These are phyloP conservation scores for Poeciliopsis paucimaculata DNA, from an alignment of 2,797 vertebrate genomes.

Conservation along the genomic window DNA sequence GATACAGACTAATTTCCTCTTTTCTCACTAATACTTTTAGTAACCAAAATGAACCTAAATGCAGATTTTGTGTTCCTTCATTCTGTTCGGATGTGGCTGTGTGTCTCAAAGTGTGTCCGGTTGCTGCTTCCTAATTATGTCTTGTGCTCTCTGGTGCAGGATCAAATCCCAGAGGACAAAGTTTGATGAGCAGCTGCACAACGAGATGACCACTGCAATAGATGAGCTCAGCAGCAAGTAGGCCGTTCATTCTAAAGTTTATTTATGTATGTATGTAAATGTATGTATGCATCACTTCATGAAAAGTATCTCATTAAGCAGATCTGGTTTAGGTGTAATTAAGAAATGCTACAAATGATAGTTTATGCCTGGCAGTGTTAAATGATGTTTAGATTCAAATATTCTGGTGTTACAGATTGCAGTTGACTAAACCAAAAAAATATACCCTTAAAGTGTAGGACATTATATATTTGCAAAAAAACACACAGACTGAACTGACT, in stretches of 20 bases:
- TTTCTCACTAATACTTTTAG: constrained; percentile 67
- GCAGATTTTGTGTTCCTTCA: constrained; percentile 56
- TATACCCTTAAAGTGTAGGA: background rate
- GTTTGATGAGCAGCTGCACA: constrained; percentile 92
- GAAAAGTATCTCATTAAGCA: background rate
- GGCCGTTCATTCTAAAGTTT: constrained; percentile 33
- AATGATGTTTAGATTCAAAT: background rate
- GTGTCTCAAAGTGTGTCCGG: constrained; percentile 19
- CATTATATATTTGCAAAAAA: background rate
- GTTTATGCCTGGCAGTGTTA: background rate
- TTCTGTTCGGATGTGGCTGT: constrained; percentile 34
- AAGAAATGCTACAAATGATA: background rate
- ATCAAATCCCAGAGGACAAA: constrained; percentile 92
- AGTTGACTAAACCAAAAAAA: background rate
- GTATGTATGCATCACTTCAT: background rate
- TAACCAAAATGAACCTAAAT: constrained; percentile 57
- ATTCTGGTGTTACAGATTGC: background rate
- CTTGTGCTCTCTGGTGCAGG: constrained; percentile 75
- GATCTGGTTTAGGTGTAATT: background rate
- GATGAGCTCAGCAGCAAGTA: constrained; percentile 94
- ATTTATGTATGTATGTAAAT: constrained; percentile 9
- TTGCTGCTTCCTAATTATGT: constrained; percentile 50
- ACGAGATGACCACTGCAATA: constrained; percentile 94
- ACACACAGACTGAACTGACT: background rate
- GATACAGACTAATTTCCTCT: constrained; percentile 37